Base-by-base conservation (phyloP, 2,888 invertebrate species). In the Conops quadrifasciatus region DNA sequence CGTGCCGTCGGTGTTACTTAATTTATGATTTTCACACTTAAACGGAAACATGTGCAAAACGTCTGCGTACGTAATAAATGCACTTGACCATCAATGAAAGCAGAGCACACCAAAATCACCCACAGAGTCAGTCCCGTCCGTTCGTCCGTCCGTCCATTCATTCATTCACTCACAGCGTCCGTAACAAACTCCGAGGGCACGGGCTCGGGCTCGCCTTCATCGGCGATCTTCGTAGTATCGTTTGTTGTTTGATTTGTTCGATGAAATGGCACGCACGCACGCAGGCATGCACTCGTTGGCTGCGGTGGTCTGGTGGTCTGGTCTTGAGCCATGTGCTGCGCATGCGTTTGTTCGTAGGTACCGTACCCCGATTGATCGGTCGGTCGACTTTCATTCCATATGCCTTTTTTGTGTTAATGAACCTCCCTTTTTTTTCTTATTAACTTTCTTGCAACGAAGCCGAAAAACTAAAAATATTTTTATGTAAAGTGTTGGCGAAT, bases 241-340 rank as follows among this genome's bases (percentile, higher is more conserved):
- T 36, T 43, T 47, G 26, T 26, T 9, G 36, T 36, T 43, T 47
- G 26, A 13, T 45, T 21, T 13, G 21, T n/a, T 21, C 47, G 45
- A 19, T 47, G 47, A 45, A 63, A 19, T 28, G 47, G 63, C 63
- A 63, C 60, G 63, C 63, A 45, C 15, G n/a, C n/a, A 71, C 72
- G 68, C 76, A 78, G 78, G 9, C 15, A 49, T 19, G 3, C n/a
- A 76, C 77, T 75, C 78, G 72, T 69, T 71, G 65, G 71, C 59
- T 71, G 74, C 72, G 71, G n/a, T 1, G 28, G 30, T 30, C 36
- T 24, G n/a, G 21, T 66, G 26, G 5, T n/a, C 5, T n/a, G 28
- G 60, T n/a, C 26, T 24, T 43, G 71, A 75, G 78, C 80, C 81
- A 80, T 79, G 80, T 80, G 80, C 77, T 78, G 77, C 80, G 80